A percentile compares a stretch with the other conserved stretches of the same genome.
Conservation (phyloP, 30 jellyfish, hydroid and myxozoan genomes). For the Chrysaora quinquecirrha region DNA sequence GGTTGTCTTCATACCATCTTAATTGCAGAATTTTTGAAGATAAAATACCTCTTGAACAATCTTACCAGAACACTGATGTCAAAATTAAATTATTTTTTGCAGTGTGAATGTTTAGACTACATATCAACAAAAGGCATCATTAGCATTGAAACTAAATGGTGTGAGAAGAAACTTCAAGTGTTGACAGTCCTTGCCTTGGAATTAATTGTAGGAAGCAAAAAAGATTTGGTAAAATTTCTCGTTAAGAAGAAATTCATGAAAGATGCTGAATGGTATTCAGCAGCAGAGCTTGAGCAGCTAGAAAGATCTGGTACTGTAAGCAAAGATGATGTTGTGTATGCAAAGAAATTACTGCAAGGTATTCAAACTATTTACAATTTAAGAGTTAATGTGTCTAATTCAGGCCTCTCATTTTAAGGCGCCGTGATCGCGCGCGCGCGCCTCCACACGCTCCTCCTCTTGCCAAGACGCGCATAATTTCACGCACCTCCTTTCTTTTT, state of each 20-base stretch:
- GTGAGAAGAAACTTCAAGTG: neutral
- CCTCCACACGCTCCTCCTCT: no score
- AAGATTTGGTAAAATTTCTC: slow-evolving; percentile 23
- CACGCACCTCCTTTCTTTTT: no score
- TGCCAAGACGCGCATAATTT: no score
- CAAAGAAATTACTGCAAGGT: slow-evolving; percentile 48
- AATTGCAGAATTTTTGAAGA: no score
- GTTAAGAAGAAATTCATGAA: neutral
- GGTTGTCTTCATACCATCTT: no score
- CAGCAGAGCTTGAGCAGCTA: slow-evolving; percentile 28
- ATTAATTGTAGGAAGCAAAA: neutral
- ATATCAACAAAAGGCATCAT: slow-evolving; percentile 35
- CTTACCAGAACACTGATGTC: no score
- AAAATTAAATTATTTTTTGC: slow-evolving; percentile 3
- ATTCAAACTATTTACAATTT: no score
- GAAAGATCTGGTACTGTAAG: slow-evolving; percentile 7
- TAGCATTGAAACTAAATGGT: slow-evolving; percentile 48
- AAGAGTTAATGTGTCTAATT: no score
- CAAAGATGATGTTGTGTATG: slow-evolving; percentile 19
- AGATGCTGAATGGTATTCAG: slow-evolving; percentile 49
- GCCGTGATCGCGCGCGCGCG: no score
- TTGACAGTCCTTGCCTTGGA: slow-evolving; percentile 21
- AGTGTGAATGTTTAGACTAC: slow-evolving; percentile 26
- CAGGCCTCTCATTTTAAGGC: no score
- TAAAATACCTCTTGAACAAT: no score